Base-by-base conservation (phyloP, 2,797 vertebrate species). In the Esox masquinongy region DNA sequence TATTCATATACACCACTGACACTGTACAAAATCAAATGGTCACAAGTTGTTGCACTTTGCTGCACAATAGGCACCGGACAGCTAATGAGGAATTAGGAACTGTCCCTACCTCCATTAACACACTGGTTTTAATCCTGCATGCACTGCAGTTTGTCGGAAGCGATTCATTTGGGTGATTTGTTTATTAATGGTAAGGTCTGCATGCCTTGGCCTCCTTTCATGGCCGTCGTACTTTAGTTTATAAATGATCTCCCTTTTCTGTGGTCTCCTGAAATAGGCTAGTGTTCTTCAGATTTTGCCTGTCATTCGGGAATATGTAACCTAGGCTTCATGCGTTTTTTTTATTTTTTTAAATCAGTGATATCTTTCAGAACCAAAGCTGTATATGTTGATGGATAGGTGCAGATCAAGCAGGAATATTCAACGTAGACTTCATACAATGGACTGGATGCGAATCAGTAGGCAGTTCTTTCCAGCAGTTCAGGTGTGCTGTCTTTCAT, bases 1-100 rank as follows among this genome's bases (percentile, higher is more conserved):
- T 78, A 74, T 84, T 86, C 79, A 70, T 88, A 85, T 26, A 70
- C 72, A 77, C 82, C 82, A 79, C 64, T 79, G 69, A 79, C 74
- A 76, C 67, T 69, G n/a, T 16, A n/a, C 16, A 14, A 39, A 6
- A 11, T 36, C 15, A 56, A n/a, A 22, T 71, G 31, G 9, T 34
- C 31, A 43, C 59, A 17, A 36, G 59, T 31, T 43, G n/a, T 31
- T 31, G 67, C 34, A 39, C 9, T 39, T n/a, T 9, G 8, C 9
- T 17, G n/a, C 34, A 43, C n/a, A 43, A n/a, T n/a, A 19, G 8
- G 9, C 67, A 22, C 9, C 11, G 67, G 19, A 66, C 63, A 5
- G 29, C 15, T 5, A 17, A 5, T 19, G 53, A 19, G 16, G 15
- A 5, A 56, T 56, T 5, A 2, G 15, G 17, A n/a, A n/a, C 53